phyloP scores from a whole-genome alignment of 2,113 vertebrate genomes.

The Plotosus lineatus region DNA sequence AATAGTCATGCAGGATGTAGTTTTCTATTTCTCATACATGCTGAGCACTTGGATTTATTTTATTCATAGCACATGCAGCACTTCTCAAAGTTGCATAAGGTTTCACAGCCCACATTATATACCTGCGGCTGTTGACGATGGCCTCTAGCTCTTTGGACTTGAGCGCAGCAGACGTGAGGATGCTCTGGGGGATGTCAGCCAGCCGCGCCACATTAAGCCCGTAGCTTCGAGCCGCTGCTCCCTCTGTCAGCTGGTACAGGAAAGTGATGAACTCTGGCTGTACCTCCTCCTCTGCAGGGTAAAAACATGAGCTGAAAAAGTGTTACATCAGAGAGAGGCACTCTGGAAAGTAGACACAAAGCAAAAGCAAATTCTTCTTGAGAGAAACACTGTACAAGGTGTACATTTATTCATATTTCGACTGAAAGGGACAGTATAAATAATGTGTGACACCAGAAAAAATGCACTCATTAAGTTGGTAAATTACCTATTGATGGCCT shows the following conservation, averaged over 20 bases:
- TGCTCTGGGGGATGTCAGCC: slow-evolving; percentile 83
- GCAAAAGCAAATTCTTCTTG: background rate
- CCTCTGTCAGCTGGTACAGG: slow-evolving; percentile 93
- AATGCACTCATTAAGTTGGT: too few relatives aligned
- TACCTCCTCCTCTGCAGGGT: slow-evolving; percentile 68
- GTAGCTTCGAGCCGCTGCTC: slow-evolving; percentile 88
- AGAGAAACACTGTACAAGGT: background rate
- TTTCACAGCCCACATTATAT: slow-evolving; percentile 41
- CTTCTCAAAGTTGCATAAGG: slow-evolving; percentile 37
- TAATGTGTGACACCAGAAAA: background rate
- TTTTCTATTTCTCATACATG: background rate
- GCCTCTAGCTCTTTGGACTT: slow-evolving; percentile 89
- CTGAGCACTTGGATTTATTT: background rate
- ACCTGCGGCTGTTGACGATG: slow-evolving; percentile 84
- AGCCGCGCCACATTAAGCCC: slow-evolving; percentile 94
- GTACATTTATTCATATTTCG: background rate
- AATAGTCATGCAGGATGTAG: background rate
- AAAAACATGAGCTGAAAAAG: slow-evolving; percentile 4
- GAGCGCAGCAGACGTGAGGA: slow-evolving; percentile 82
- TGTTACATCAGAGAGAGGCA: slow-evolving; percentile 1
- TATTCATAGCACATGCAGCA: slow-evolving; percentile 10
- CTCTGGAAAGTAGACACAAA: background rate
- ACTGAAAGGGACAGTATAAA: background rate
- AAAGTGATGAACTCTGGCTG: slow-evolving; percentile 91
- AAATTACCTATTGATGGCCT: too few relatives aligned